Evolutionary conservation across 2,113 vertebrate species (phyloP).

Genomic region (Prunella fulvescens): DNA sequence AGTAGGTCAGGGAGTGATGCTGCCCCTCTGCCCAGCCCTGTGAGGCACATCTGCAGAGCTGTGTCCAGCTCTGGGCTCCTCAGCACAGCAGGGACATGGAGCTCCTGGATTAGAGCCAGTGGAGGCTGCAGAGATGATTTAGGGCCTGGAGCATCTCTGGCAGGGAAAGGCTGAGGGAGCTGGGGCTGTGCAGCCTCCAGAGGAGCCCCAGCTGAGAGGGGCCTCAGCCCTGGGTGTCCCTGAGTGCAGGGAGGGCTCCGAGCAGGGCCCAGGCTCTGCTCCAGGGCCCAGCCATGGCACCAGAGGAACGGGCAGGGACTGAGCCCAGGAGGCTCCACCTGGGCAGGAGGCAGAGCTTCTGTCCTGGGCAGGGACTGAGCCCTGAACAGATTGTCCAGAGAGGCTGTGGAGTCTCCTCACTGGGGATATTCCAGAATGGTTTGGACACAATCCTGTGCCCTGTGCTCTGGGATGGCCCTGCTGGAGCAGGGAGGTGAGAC

Average conservation of each 20-base stretch:
- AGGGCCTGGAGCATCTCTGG: neutral
- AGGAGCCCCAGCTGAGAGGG: neutral
- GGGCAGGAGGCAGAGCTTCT: neutral
- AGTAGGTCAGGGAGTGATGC: neutral
- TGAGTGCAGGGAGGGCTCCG: neutral
- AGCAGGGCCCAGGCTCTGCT: neutral
- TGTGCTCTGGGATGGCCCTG: neutral
- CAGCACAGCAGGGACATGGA: neutral
- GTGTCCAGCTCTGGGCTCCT: neutral
- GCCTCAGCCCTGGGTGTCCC: neutral
- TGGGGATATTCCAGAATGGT: neutral
- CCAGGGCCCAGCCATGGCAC: neutral
- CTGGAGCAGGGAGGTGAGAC: neutral
- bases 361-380: fast-evolving
- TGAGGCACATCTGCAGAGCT: neutral
- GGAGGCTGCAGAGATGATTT: neutral
- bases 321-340: neutral
- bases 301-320: neutral
- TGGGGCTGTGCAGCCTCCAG: neutral
- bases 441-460: neutral
- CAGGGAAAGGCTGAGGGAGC: neutral
- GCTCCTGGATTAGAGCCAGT: fast-evolving
- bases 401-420: neutral
- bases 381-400: neutral
- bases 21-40: neutral